A percentile compares a stretch with the other conserved stretches of the same genome.
Conservation (phyloP, 2,888 invertebrate genomes). For the Acanthacorydalis orientalis region DNA sequence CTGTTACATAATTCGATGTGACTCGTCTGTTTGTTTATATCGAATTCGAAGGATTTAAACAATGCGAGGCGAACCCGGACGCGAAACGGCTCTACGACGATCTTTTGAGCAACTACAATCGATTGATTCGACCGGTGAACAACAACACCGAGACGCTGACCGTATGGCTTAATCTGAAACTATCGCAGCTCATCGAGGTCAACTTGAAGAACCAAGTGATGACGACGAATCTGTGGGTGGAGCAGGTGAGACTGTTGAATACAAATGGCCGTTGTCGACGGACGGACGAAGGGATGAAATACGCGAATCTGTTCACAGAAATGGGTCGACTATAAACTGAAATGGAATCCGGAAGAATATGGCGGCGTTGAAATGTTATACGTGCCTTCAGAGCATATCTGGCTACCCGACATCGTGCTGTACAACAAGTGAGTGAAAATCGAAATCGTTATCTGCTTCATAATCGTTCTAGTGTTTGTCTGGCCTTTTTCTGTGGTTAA, state of each 20-base stretch:
- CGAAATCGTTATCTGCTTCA: no score
- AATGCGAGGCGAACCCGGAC: slow-evolving; percentile 73
- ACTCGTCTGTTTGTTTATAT: no score
- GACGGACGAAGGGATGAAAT: background rate
- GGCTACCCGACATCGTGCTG: slow-evolving; percentile 91
- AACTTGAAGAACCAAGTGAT: slow-evolving; percentile 86
- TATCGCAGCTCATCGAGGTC: slow-evolving; percentile 82
- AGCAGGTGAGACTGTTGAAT: slow-evolving; percentile 47
- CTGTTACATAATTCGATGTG: no score
- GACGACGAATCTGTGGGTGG: slow-evolving; percentile 90
- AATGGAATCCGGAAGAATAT: slow-evolving; percentile 80
- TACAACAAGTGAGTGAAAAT: slow-evolving; percentile 60
- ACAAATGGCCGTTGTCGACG: background rate
- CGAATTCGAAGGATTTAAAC: slow-evolving; percentile 19
- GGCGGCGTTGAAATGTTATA: slow-evolving; percentile 82
- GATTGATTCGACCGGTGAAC: slow-evolving; percentile 81
- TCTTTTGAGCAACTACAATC: slow-evolving; percentile 86
- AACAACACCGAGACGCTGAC: slow-evolving; percentile 86
- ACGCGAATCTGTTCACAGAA: slow-evolving; percentile 36
- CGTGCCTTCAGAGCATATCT: slow-evolving; percentile 91
- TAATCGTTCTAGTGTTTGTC: no score
- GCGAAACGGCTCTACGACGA: slow-evolving; percentile 93
- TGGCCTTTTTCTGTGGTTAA: no score
- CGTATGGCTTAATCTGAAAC: slow-evolving; percentile 76
- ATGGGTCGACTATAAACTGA: slow-evolving; percentile 82